Percentiles rank a stretch among this genome's conserved stretches.
phyloP scores from a whole-genome alignment of 2,797 vertebrate species.

The Hydrolagus colliei region DNA sequence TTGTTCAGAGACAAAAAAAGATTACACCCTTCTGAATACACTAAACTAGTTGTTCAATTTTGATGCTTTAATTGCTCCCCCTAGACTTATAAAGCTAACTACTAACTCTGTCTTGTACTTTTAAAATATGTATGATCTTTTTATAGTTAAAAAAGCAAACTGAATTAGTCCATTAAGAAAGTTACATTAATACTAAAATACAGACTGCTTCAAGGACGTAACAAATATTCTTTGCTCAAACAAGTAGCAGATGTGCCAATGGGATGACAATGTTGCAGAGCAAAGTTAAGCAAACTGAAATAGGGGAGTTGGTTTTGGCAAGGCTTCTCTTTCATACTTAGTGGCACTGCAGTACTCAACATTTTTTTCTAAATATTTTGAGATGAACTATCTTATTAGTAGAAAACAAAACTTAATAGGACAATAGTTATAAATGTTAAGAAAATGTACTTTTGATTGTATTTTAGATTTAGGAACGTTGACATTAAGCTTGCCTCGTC shows the following conservation, averaged over 20 bases:
- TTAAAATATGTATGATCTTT: background rate
- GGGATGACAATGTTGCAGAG: background rate
- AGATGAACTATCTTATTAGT: background rate
- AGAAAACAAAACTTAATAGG: background rate
- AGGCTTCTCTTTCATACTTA: background rate
- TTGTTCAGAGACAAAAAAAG: background rate
- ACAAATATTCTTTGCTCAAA: background rate
- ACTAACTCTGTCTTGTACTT: background rate
- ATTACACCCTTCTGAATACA: background rate
- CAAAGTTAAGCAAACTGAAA: background rate
- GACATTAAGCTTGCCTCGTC: background rate
- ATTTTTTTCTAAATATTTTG: background rate
- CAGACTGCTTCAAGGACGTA: slow-evolving; percentile 19
- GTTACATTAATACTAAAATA: background rate
- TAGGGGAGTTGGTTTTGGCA: slow-evolving; percentile 2
- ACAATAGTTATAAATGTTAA: background rate
- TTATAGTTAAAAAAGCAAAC: background rate
- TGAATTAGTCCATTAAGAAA: background rate
- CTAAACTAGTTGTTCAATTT: background rate
- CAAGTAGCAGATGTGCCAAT: background rate
- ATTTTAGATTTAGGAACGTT: too few relatives aligned
- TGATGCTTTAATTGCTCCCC: background rate
- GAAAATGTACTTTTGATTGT: too few relatives aligned
- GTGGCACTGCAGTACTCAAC: background rate
- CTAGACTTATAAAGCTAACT: too few relatives aligned